phyloP scores from a whole-genome alignment of 23 tunicate genomes.

The Ciona savignyi region DNA sequence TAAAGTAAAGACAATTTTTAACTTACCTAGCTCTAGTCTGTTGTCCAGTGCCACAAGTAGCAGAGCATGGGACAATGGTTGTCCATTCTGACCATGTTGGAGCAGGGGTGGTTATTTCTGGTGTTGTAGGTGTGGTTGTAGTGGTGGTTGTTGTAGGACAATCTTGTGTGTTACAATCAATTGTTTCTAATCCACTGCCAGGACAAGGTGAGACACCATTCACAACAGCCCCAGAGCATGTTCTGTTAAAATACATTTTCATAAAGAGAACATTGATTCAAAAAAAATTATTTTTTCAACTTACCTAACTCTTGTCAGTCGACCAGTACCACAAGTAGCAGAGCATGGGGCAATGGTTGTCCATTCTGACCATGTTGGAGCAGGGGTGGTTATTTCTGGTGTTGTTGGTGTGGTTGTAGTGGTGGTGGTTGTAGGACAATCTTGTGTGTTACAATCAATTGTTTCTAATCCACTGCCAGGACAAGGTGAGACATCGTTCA shows the following conservation, averaged over 20 bases:
- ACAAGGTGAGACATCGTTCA: not conserved
- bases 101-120: not conserved
- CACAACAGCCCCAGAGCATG: not conserved
- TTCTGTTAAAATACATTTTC: not conserved
- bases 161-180: not conserved
- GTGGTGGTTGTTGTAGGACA: not conserved
- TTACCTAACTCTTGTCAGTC: constrained; percentile 12
- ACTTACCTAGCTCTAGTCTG: constrained; percentile 16
- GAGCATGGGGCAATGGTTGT: constrained; percentile 21
- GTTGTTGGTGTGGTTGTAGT: not conserved
- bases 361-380: constrained; percentile 42
- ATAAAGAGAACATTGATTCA: not conserved
- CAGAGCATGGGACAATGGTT: constrained; percentile 21
- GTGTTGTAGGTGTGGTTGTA: not conserved
- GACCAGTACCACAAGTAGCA: constrained; percentile 55
- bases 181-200: not conserved
- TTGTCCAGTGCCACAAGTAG: constrained; percentile 47
- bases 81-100: constrained; percentile 46
- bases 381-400: not conserved
- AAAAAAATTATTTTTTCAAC: too few relatives aligned
- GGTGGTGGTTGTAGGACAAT: constrained; percentile 2
- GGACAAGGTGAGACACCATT: not conserved
- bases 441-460: constrained; percentile 7
- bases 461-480: constrained; percentile 10
- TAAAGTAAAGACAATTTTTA: too few relatives aligned